Evolutionary conservation across 2,113 vertebrate species (phyloP), one percentile per base, ranked within the genome.

Genomic region (Lanius collurio): DNA sequence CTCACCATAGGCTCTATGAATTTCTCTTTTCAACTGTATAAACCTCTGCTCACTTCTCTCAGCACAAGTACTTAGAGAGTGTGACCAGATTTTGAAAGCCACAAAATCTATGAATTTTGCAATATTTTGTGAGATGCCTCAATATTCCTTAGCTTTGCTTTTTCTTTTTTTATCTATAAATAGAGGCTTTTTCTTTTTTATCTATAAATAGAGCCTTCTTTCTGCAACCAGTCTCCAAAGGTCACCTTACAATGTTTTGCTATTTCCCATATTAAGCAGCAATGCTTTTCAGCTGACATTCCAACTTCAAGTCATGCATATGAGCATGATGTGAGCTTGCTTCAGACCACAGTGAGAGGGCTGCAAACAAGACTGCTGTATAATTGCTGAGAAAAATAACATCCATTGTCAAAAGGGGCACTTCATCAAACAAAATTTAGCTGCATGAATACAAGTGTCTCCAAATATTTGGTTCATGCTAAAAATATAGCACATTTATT

Each of bases 401-500:
- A 75, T 90, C 84, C 78, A 91, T 65, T 56, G 87, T 89, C 90
- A 82, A 87, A 63, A 95, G 67, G 81, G 86, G 73, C 76, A 50
- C 96, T 97, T 95, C 80, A 79, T 81, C 67, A 94, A 97, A 96
- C 78, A 94, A 90, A 95, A 89, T 87, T 90, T 93, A 95, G 90
- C 92, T 91, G 63, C 82, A 83, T 85, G 97, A 94, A 80, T 97
- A 95, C 69, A 53, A 95, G 93, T 8, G 78, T 97, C 97, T 96
- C 96, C 88, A 91, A 95, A 92, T 96, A 95, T 97, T 97, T 97
- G 97, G 97, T 97, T 98, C 98, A 98, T 98, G 98, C 98, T 98
- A 98, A 98, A 98, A 98, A 98, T 98, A 98, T 98, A 98, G 97
- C 98, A 98, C 98, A 97, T 98, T 98, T 98, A 98, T 98, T 98